phyloP scores from a whole-genome alignment of 2,113 vertebrate species.

The Diadophis punctatus region DNA sequence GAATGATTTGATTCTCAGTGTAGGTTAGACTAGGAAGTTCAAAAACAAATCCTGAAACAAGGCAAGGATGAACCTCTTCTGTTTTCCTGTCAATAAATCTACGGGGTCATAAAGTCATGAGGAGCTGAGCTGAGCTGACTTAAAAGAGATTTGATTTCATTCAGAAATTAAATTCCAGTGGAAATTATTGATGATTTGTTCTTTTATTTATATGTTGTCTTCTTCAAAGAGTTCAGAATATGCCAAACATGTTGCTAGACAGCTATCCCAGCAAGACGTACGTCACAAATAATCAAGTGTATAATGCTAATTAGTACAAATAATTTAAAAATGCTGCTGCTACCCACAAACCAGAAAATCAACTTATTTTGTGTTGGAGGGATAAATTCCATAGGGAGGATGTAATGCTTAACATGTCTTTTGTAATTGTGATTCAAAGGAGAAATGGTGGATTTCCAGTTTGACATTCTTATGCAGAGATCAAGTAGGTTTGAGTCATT shows the following conservation, averaged over 20 bases:
- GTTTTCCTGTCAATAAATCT: background rate
- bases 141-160: background rate
- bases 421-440: conserved; percentile 24
- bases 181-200: background rate
- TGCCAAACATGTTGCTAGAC: background rate
- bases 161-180: background rate
- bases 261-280: background rate
- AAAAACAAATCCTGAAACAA: background rate
- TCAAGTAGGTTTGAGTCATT: conserved; percentile 1
- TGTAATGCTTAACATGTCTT: conserved; percentile 15
- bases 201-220: background rate
- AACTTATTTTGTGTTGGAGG: background rate
- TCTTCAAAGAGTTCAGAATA: background rate
- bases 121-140: background rate
- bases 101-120: background rate
- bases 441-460: conserved; percentile 7
- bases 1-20: background rate
- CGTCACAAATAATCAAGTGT: conserved; percentile 24
- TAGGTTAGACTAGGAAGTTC: background rate
- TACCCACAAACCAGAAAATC: conserved; percentile 26
- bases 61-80: background rate
- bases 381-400: conserved; percentile 23
- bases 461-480: conserved; percentile 26
- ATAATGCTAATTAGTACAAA: conserved; percentile 25
- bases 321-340: background rate